Conservation (phyloP, 2,888 invertebrate genomes). For the Schizotus pectinicornis region DNA sequence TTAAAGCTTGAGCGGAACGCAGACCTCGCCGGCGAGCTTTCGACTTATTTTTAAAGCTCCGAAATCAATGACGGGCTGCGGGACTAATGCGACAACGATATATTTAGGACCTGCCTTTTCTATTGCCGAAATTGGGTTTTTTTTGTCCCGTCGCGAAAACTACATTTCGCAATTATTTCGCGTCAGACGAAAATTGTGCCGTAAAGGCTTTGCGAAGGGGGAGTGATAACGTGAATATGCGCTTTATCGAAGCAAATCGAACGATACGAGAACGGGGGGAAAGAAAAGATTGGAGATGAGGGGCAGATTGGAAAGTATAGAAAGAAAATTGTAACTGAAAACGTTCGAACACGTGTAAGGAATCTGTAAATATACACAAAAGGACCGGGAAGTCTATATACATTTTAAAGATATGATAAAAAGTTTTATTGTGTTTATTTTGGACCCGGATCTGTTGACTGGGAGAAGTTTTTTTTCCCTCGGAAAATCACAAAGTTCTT, state of each 20-base stretch:
- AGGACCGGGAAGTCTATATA: conserved; percentile 8
- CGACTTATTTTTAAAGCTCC: conserved; percentile 23
- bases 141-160: conserved; percentile 1
- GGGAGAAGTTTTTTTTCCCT: not conserved
- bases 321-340: conserved; percentile 35
- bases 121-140: conserved; percentile 15
- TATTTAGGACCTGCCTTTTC: conserved; percentile 22
- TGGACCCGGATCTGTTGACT: not conserved
- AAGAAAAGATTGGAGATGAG: conserved; percentile 24
- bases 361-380: conserved; percentile 31
- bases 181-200: not conserved
- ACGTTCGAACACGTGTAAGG: conserved; percentile 34
- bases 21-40: conserved; percentile 11
- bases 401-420: conserved; percentile 18
- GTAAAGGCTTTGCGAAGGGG: not conserved
- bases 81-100: conserved; percentile 37
- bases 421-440: not conserved
- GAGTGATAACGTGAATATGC: conserved; percentile 19
- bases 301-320: conserved; percentile 26
- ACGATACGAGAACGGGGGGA: conserved; percentile 15
- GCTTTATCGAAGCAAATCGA: conserved; percentile 23
- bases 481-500: not conserved
- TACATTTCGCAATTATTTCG: conserved; percentile 14
- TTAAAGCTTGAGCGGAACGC: conserved; percentile 19
- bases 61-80: conserved; percentile 31